A percentile compares a stretch with the other conserved stretches of the same genome.
These are phyloP conservation scores for Ptilorrhoa leucosticta DNA, from an alignment of 2,113 vertebrate genomes.

Conservation along the genomic window DNA sequence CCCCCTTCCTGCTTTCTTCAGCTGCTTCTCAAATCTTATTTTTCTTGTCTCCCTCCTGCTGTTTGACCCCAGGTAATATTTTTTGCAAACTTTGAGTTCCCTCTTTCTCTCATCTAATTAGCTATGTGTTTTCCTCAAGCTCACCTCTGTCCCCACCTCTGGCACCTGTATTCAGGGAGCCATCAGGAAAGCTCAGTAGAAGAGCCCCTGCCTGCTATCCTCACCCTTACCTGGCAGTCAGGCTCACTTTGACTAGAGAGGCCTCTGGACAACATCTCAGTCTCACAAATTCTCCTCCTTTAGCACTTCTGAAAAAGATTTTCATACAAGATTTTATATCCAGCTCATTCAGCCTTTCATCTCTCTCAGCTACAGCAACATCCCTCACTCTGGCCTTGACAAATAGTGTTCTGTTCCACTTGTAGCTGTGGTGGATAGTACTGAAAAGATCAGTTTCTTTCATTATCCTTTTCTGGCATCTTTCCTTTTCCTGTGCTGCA, in stretches of 20 bases:
- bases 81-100: neutral
- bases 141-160: neutral
- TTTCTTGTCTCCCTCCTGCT: neutral
- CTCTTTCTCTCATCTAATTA: neutral
- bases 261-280: neutral
- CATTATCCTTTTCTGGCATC: neutral
- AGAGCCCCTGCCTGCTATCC: neutral
- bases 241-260: neutral
- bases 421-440: neutral
- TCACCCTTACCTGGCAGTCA: neutral
- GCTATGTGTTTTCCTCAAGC: neutral
- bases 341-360: neutral
- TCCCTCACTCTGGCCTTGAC: neutral
- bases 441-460: constrained; percentile 43
- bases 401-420: neutral
- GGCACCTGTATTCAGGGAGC: neutral
- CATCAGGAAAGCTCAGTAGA: neutral
- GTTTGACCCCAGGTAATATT: neutral
- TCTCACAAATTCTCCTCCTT: neutral
- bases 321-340: neutral
- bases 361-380: neutral
- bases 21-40: neutral
- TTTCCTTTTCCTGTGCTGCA: neutral
- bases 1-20: neutral
- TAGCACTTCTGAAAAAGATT: neutral